A percentile compares a stretch with the other conserved stretches of the same genome.
Evolutionary conservation across 2,797 vertebrate genomes (phyloP).

Genomic region (Malacoctenus gilli): DNA sequence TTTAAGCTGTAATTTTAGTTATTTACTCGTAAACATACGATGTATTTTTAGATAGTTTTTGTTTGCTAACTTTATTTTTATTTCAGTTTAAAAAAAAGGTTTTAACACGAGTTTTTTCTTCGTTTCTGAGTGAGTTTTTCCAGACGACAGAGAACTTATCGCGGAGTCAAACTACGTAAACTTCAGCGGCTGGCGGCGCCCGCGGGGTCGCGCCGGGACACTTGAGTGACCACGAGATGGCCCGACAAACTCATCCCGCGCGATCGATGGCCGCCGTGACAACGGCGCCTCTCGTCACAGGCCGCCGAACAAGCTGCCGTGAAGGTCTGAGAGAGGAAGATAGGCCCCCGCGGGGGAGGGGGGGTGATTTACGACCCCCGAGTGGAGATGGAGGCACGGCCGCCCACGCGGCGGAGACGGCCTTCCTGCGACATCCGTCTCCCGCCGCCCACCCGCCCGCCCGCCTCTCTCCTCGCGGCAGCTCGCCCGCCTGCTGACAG

Average conservation of each 20-base stretch:
- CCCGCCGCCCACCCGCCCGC: conserved; percentile 33
- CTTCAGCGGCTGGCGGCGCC: no score
- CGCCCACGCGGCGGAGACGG: conserved; percentile 62
- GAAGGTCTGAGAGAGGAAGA: conserved; percentile 75
- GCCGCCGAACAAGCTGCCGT: conserved; percentile 75
- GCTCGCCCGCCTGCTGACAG: conserved; percentile 61
- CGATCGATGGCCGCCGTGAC: conserved; percentile 78
- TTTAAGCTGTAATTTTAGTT: no score
- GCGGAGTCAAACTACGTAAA: no score
- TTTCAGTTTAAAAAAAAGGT: no score
- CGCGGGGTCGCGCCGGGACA: conserved; percentile 62
- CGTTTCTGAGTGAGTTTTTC: no score
- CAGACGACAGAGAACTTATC: no score
- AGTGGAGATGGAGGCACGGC: conserved; percentile 70
- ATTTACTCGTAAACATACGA: no score
- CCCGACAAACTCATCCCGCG: conserved; percentile 73
- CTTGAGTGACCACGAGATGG: conserved; percentile 65
- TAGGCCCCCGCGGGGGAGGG: conserved; percentile 71
- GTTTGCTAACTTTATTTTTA: no score
- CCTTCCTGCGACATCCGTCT: conserved; percentile 71
- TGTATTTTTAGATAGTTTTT: no score
- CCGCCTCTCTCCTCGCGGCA: conserved; percentile 50
- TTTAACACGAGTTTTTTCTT: no score
- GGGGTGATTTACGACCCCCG: conserved; percentile 73
- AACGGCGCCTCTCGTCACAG: conserved; percentile 73